Conservation (phyloP, 2,797 vertebrate species). For the Coccyzus lansbergi region DNA sequence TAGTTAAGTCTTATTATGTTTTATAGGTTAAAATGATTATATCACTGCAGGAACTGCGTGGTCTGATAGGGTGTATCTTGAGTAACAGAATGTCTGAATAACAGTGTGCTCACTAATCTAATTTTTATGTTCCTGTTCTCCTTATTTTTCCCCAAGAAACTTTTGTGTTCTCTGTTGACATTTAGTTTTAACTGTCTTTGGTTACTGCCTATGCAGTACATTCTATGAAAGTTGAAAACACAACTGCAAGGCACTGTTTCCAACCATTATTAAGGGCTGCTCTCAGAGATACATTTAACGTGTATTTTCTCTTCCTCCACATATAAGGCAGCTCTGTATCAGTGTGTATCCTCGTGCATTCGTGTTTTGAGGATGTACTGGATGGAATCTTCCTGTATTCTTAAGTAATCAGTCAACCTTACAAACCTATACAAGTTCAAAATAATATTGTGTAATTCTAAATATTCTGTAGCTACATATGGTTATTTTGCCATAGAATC, state of each 20-base stretch:
- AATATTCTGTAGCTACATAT: not conserved
- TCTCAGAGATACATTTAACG: not conserved
- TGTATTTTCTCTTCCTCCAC: slow-evolving; percentile 20
- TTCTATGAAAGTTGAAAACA: not conserved
- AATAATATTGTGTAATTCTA: not conserved
- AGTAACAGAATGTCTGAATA: not conserved
- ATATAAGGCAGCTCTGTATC: not conserved
- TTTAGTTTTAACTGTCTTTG: slow-evolving; percentile 1
- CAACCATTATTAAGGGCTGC: not conserved
- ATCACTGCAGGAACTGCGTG: not conserved
- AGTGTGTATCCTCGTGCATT: slow-evolving; percentile 4
- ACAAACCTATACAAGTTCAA: not conserved
- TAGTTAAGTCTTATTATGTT: not conserved
- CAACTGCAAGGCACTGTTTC: not conserved
- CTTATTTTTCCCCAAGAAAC: not conserved
- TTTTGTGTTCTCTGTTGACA: not conserved
- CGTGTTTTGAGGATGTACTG: not conserved
- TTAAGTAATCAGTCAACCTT: not conserved
- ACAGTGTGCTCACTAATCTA: not conserved
- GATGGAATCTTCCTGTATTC: not conserved
- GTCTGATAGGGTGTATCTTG: not conserved
- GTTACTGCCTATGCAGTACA: not conserved
- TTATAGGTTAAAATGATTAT: not conserved
- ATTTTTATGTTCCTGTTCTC: slow-evolving; percentile 3
- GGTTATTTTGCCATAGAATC: not conserved